These are phyloP conservation scores for Spilosoma lubricipeda DNA, from an alignment of 2,888 invertebrate species.

Conservation along the genomic window DNA sequence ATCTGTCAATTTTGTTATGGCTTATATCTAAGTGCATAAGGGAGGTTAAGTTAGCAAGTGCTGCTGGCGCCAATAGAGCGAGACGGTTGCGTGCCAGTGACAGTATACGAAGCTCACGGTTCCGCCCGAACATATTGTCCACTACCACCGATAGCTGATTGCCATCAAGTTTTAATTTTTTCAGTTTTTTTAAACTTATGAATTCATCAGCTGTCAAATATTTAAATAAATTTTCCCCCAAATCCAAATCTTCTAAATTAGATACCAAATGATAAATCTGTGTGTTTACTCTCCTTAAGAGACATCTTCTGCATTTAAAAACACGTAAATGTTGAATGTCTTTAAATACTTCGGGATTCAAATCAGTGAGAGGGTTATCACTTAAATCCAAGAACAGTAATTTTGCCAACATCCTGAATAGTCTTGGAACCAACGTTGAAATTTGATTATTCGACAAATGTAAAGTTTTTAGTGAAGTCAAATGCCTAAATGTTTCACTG, in stretches of 20 bases:
- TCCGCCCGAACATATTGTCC: constrained; percentile 89
- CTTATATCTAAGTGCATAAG: constrained; percentile 91
- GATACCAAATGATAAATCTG: constrained; percentile 92
- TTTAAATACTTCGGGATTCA: constrained; percentile 92
- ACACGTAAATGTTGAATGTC: constrained; percentile 90
- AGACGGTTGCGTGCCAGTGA: constrained; percentile 90
- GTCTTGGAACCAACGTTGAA: constrained; percentile 89
- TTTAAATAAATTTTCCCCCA: constrained; percentile 92
- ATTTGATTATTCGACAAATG: constrained; percentile 89
- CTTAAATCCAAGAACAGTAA: constrained; percentile 91
- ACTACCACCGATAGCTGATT: constrained; percentile 92
- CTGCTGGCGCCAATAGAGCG: constrained; percentile 90
- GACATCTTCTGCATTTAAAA: constrained; percentile 91
- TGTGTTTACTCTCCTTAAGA: constrained; percentile 90
- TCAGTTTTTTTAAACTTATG: constrained; percentile 88
- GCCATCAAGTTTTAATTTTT: constrained; percentile 89
- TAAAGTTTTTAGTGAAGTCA: constrained; percentile 89
- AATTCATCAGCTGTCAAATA: constrained; percentile 91
- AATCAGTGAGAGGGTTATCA: constrained; percentile 90
- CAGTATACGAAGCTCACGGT: constrained; percentile 83
- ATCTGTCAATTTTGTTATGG: constrained; percentile 90
- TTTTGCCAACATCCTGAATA: constrained; percentile 91
- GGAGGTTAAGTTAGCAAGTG: constrained; percentile 90
- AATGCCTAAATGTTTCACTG: constrained; percentile 91
- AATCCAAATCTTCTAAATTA: constrained; percentile 90